Base-by-base conservation (phyloP, 2,888 invertebrate genomes). In the Trichacis sp. region DNA sequence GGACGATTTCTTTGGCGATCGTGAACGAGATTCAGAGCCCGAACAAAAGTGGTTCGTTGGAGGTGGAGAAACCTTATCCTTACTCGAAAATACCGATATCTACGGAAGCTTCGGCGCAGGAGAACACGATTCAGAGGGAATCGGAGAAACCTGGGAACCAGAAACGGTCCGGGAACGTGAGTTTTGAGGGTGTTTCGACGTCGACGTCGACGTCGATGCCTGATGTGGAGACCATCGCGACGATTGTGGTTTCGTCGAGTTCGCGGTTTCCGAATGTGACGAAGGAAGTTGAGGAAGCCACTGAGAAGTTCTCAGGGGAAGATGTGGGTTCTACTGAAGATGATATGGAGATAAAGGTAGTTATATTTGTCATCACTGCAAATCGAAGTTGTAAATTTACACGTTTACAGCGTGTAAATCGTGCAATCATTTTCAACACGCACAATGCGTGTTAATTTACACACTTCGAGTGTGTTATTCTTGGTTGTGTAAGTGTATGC, bases 61-160 rank as follows among this genome's bases (percentile, higher is more conserved):
- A 66, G 1, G 72, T 70, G 0, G 67, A 70, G 33, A 77, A 66
- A 48, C 78, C 80, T 1, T 78, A 81, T 59, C 79, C 79, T n/a
- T 77, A 78, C 14, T 6, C 63, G 1, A 77, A 72, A 18, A 40
- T 62, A 2, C n/a, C n/a, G n/a, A n/a, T n/a, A n/a, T n/a, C n/a
- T n/a, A 60, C 66, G 2, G 43, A 46, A 12, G 15, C 42, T 2
- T 52, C 15, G n/a, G 3, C 36, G 30, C 68, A 72, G 6, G 79
- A 80, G 45, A 82, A 82, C 49, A 79, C 78, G 1, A 81, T 82
- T 6, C 76, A 73, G 1, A 79, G 77, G 0, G 78, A 80, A 52
- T 62, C 80, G 1, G 80, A 80, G 36, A 79, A 77, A 20, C 61
- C 75, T 2, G 64, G 50, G 2, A 53, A 76, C 29, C 52, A 65